Conservation (phyloP, 2,113 vertebrate genomes). For the Strix uralensis region DNA sequence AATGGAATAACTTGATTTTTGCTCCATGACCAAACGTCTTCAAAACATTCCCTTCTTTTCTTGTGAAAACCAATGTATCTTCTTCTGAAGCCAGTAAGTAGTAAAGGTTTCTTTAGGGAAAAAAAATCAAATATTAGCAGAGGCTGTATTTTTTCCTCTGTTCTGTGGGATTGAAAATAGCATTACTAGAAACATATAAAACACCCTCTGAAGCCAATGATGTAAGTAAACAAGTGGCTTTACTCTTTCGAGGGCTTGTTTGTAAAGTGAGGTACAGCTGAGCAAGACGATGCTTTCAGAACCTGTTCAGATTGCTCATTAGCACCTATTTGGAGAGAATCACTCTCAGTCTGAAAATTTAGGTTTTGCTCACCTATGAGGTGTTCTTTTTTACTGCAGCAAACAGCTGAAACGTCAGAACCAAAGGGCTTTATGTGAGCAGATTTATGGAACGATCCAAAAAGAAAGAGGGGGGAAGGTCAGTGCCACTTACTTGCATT, state of each 20-base stretch:
- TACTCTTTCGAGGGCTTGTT: neutral
- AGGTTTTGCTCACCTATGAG: neutral
- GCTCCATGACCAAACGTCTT: neutral
- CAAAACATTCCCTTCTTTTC: neutral
- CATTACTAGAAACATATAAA: neutral
- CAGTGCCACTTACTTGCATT: neutral
- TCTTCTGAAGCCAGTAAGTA: neutral
- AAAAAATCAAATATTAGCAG: neutral
- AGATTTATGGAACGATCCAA: neutral
- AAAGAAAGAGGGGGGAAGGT: neutral
- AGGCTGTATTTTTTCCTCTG: neutral
- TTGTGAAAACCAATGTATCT: neutral
- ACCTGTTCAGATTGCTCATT: neutral
- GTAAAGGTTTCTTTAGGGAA: neutral
- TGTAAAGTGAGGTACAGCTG: neutral
- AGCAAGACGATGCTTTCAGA: neutral
- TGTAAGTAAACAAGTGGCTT: neutral
- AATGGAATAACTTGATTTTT: neutral
- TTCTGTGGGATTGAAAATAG: neutral
- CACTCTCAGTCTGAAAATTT: neutral
- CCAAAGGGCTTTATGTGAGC: neutral
- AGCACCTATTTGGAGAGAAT: neutral
- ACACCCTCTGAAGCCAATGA: neutral
- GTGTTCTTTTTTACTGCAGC: neutral
- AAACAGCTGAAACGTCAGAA: neutral